Base-by-base conservation (phyloP, 2,113 vertebrate species). In the Galbula dea region DNA sequence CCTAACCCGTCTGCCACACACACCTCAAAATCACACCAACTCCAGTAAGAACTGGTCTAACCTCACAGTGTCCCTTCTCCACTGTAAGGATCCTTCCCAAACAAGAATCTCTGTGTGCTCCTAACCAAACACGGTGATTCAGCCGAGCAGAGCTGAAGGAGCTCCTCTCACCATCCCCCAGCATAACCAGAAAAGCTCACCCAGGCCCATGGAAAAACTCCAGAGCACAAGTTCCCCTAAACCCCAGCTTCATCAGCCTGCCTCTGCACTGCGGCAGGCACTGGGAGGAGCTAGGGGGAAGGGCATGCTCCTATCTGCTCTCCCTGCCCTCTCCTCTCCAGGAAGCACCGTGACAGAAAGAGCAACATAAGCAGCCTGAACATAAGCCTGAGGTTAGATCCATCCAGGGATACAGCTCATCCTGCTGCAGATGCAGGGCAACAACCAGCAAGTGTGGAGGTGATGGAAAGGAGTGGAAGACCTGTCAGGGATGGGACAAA, bases 51-150 rank as follows among this genome's bases (percentile, higher is more conserved):
- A 22, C 2, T 27, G 63, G 26, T 23, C 80, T 89, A 10, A 29
- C 11, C 48, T 45, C 61, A 21, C 15, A 5, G 20, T 3, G 20
- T 32, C n/a, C 39, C 68, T 30, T 29, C 3, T 17, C 36, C n/a
- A 48, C 8, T 8, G 55, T 1, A 6, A 93, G 39, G 36, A 48
- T 30, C 39, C 16, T 46, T 67, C 75, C 69, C 59, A 24, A 20
- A 32, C 43, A 73, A 20, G 36, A 66, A 39, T 3, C 51, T 37
- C 36, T 43, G 18, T 2, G 54, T 34, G 14, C 5, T 30, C 55
- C 57, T 10, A 11, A 3, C 3, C 27, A 45, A 65, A 36, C 0
- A 0, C 0, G n/a, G 65, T 9, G 43, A 34, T 19, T 48, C 52
- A 51, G 55, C 32, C 12, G 27, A 49, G 45, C 3, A 80, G 57